Evolutionary conservation across 2,888 invertebrate species (phyloP).

Genomic region (Drosophila dives): DNA sequence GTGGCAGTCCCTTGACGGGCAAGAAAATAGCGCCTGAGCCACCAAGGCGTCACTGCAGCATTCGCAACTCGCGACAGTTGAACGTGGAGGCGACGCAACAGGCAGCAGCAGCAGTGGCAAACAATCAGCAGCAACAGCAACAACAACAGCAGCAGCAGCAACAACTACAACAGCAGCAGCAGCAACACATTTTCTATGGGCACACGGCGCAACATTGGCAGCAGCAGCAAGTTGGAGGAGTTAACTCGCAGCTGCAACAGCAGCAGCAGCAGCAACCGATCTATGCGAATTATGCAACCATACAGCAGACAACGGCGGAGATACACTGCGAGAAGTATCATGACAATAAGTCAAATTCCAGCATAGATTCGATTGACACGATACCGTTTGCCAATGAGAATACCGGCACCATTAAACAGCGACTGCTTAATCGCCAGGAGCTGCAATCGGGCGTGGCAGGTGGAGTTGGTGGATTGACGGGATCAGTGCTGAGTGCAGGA

Average conservation of each 20-base stretch:
- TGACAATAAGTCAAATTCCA: conserved; percentile 92
- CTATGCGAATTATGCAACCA: conserved; percentile 85
- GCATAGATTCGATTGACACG: conserved; percentile 96
- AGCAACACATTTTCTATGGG: conserved; percentile 63
- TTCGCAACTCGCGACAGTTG: conserved; percentile 82
- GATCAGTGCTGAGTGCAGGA: conserved; percentile 79
- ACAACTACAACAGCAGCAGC: conserved; percentile 40
- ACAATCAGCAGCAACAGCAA: conserved; percentile 11
- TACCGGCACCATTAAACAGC: conserved; percentile 98
- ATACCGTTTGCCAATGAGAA: conserved; percentile 99
- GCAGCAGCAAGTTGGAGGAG: conserved; percentile 37
- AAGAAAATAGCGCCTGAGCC: conserved; percentile 93
- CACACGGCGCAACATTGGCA: conserved; percentile 70
- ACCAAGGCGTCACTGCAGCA: conserved; percentile 89
- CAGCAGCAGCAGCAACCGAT: conserved; percentile 82
- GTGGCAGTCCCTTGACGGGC: conserved; percentile 90
- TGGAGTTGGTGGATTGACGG: neutral
- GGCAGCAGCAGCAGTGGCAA: conserved; percentile 52
- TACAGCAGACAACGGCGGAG: conserved; percentile 87
- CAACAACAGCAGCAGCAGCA: conserved; percentile 51
- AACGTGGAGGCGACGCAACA: conserved; percentile 49
- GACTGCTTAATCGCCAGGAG: conserved; percentile 87
- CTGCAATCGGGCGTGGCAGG: conserved; percentile 35
- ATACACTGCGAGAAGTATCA: conserved; percentile 86
- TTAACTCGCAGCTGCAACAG: conserved; percentile 2